These are phyloP conservation scores for Artemia sinica DNA, from an alignment of 2,888 invertebrate species.

Conservation along the genomic window DNA sequence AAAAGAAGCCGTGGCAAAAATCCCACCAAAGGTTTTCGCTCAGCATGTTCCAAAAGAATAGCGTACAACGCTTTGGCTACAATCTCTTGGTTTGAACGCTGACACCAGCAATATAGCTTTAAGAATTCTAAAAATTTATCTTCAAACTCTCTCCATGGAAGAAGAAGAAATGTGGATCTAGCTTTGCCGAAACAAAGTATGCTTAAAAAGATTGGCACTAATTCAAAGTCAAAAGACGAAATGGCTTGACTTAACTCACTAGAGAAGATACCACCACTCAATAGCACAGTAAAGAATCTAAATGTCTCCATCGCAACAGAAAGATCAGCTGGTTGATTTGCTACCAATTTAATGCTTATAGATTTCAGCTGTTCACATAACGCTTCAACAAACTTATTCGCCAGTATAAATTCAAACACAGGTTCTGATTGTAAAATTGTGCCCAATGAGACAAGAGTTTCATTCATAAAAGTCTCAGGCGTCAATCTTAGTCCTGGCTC, in stretches of 20 bases:
- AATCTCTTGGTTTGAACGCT: constrained; percentile 62
- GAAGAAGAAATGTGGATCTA: neutral
- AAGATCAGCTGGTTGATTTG: neutral
- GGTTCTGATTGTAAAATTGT: constrained; percentile 5
- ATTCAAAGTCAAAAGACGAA: neutral
- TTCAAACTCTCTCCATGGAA: constrained; percentile 28
- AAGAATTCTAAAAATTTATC: constrained; percentile 58
- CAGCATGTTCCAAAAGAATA: constrained; percentile 11
- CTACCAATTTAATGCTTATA: neutral
- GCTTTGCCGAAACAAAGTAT: neutral
- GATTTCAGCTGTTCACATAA: neutral
- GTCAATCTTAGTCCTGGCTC: neutral
- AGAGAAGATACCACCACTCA: constrained; percentile 59
- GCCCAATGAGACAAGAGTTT: neutral
- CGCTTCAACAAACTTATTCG: neutral
- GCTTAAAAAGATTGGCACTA: neutral
- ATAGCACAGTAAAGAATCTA: constrained; percentile 61
- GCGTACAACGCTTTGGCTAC: constrained; percentile 58
- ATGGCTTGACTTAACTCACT: constrained; percentile 48
- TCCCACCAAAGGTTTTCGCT: constrained; percentile 42
- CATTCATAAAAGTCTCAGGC: neutral
- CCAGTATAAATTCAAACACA: neutral
- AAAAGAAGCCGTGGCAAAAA: constrained; percentile 70
- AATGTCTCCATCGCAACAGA: constrained; percentile 39
- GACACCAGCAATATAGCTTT: constrained; percentile 64